Conservation (phyloP, 2,797 vertebrate species). For the Macropus fuliginosus region DNA sequence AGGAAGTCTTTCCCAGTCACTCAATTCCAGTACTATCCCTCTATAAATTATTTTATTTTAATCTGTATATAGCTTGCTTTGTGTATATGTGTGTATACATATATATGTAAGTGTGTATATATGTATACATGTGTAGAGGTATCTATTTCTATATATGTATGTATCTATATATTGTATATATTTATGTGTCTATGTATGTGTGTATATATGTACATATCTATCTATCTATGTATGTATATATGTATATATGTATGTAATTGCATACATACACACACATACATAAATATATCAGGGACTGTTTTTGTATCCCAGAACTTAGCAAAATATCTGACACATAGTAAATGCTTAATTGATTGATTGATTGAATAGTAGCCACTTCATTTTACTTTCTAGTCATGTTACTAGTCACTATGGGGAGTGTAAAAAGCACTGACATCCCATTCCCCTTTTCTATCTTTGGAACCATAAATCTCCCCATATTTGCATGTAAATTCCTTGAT, state of each 20-base stretch:
- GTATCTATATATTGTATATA: too few relatives aligned
- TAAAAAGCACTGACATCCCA: not conserved
- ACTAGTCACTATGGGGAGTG: not conserved
- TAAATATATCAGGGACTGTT: not conserved
- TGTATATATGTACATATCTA: too few relatives aligned
- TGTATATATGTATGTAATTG: too few relatives aligned
- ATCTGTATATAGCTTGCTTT: not conserved
- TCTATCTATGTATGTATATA: too few relatives aligned
- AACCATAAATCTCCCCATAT: not conserved
- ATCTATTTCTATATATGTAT: too few relatives aligned
- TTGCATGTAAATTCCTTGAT: not conserved
- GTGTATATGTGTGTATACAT: not conserved
- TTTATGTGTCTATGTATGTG: not conserved
- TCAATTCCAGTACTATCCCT: not conserved
- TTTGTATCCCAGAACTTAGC: not conserved
- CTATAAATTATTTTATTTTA: not conserved
- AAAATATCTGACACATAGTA: not conserved
- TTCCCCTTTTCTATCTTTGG: not conserved
- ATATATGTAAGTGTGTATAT: too few relatives aligned
- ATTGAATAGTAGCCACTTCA: not conserved
- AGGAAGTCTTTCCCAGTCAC: not conserved
- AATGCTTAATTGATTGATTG: not conserved
- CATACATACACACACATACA: too few relatives aligned
- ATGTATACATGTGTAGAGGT: too few relatives aligned
- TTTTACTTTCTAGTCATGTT: not conserved